A percentile compares a stretch with the other conserved stretches of the same genome.
Evolutionary conservation across 2,113 vertebrate genomes (phyloP).

Genomic region (Pimephales promelas): DNA sequence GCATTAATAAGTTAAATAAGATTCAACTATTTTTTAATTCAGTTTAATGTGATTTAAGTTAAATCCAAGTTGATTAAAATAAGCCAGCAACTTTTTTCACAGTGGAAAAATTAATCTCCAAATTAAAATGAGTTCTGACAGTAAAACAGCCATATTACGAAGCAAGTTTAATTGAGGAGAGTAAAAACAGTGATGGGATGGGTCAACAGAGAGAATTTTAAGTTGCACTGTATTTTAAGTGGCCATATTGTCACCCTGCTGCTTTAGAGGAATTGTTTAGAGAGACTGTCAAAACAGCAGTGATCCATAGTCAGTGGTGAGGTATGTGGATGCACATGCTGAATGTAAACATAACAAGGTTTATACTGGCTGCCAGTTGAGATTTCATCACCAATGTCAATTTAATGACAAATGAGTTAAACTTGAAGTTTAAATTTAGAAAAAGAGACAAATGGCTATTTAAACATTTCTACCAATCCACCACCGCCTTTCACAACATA

Average conservation of each 20-base stretch:
- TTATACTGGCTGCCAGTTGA: not conserved
- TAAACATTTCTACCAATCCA: not conserved
- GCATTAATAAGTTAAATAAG: no score
- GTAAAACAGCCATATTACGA: not conserved
- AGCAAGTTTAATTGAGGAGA: not conserved
- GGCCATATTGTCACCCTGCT: not conserved
- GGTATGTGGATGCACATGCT: conserved; percentile 16
- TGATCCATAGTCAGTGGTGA: conserved; percentile 11
- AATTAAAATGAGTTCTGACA: not conserved
- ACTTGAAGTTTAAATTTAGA: not conserved
- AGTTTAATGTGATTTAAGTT: no score
- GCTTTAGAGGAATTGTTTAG: conserved; percentile 38
- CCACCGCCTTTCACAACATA: not conserved
- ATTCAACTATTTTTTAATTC: no score
- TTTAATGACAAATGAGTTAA: conserved; percentile 2
- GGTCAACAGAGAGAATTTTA: not conserved
- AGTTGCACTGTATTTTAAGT: not conserved
- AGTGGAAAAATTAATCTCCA: no score
- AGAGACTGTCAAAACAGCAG: conserved; percentile 30
- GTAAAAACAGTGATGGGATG: not conserved
- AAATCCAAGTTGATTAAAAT: no score
- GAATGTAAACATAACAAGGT: conserved; percentile 25
- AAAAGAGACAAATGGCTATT: not conserved
- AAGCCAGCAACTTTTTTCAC: no score
- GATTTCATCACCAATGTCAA: conserved; percentile 13